Evolutionary conservation across 1,140 invertebrate genomes (phyloP).

Genomic region (Luehdorfia chinensis): DNA sequence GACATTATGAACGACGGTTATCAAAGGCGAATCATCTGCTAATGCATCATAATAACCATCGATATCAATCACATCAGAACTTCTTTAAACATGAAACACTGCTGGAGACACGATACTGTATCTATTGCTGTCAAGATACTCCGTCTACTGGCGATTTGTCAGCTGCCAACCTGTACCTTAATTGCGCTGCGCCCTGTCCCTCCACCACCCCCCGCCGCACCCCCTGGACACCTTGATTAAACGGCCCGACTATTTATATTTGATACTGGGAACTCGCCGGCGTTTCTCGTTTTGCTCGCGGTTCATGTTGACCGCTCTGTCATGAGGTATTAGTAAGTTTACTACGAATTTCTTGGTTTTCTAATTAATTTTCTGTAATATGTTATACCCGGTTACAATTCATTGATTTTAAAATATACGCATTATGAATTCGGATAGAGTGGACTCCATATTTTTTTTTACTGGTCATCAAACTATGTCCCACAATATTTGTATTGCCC

Average conservation of each 20-base stretch:
- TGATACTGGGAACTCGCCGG: conserved; percentile 6
- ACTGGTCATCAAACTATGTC: too few species aligned
- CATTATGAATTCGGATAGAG: too few species aligned
- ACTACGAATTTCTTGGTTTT: background rate
- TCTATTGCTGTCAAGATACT: conserved; percentile 11
- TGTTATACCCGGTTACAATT: too few species aligned
- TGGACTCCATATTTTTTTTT: too few species aligned
- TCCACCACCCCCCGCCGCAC: conserved; percentile 10
- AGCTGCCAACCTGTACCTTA: conserved; percentile 43
- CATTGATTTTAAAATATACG: too few species aligned
- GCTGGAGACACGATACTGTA: conserved; percentile 13
- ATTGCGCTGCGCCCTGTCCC: conserved; percentile 25
- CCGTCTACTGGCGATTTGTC: conserved; percentile 33
- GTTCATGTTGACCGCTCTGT: conserved; percentile 4
- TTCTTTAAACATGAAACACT: conserved; percentile 10
- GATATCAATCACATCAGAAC: conserved; percentile 10
- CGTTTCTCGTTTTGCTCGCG: conserved; percentile 12
- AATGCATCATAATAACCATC: conserved; percentile 5
- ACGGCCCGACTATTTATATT: conserved; percentile 35
- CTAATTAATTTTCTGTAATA: too few species aligned
- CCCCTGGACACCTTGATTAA: conserved; percentile 38
- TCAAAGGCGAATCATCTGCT: conserved; percentile 4
- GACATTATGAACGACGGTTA: conserved; percentile 5
- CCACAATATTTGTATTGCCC: too few species aligned
- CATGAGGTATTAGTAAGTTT: conserved; percentile 1